phyloP scores from a whole-genome alignment of 2,797 vertebrate species.

The Rhyacichthys aspro region DNA sequence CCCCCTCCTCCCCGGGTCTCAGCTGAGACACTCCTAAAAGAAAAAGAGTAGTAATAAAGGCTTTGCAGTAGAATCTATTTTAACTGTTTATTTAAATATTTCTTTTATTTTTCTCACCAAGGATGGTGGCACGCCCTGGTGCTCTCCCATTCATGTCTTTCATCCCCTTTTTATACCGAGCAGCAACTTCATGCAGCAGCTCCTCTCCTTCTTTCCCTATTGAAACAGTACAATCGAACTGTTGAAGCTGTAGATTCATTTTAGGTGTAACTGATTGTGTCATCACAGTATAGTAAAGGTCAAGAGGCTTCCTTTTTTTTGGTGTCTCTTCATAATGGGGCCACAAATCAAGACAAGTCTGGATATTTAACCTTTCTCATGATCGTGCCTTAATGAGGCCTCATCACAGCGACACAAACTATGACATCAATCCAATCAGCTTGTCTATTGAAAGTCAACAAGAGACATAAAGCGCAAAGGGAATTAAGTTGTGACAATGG shows the following conservation, averaged over 20 bases:
- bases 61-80: not conserved
- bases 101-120: constrained; percentile 64
- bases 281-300: too few relatives aligned
- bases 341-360: not conserved
- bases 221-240: not conserved
- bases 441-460: not conserved
- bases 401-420: constrained; percentile 17
- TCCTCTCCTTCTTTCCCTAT: constrained; percentile 67
- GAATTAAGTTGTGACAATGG: not conserved
- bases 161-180: constrained; percentile 83
- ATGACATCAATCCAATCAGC: too few relatives aligned
- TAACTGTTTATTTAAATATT: not conserved
- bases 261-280: too few relatives aligned
- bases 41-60: not conserved
- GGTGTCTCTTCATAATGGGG: too few relatives aligned
- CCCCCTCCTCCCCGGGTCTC: constrained; percentile 76
- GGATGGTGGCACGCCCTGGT: constrained; percentile 83
- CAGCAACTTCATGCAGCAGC: constrained; percentile 76
- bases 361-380: not conserved
- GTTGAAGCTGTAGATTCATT: too few relatives aligned
- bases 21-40: constrained; percentile 82
- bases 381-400: constrained; percentile 19
- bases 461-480: not conserved
- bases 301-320: too few relatives aligned
- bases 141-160: constrained; percentile 86